Evolutionary conservation across 2,113 vertebrate species (phyloP), one percentile per base, ranked within the genome.

Genomic region (Perca schrenkii): DNA sequence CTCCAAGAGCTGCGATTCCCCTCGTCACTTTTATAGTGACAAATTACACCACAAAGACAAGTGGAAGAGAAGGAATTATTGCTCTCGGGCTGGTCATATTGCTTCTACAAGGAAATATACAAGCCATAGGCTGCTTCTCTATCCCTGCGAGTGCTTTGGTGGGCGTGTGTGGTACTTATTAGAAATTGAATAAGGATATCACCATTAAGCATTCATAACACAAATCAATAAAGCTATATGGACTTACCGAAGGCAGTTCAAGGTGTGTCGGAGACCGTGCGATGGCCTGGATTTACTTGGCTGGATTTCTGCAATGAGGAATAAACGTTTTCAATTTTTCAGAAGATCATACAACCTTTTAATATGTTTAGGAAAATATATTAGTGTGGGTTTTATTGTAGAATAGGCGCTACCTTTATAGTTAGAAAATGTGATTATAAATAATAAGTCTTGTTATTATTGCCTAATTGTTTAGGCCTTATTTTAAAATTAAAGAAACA

Each of bases 211-310:
- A 82, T 86, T 93, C 91, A 92, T 90, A 92, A 90, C 81, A 90
- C 78, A 93, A 93, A 94, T 94, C 93, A 93, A 94, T 92, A 93
- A 92, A 92, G 89, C 93, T 88, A 84, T 89, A 89, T 94, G 80
- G 86, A 93, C 95, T 95, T 88, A 96, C 95, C 94, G 88, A 80
- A 81, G 85, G 86, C 90, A 82, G 90, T 75, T 83, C 83, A 89
- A 81, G 91, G 89, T 92, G 88, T 91, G 82, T 83, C 28, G 70
- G 80, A 82, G 89, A 90, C 88, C 82, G 80, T 11, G 74, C 83
- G 80, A 74, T 80, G 85, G 75, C 82, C 86, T 79, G 87, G 61
- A 65, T 90, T 92, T 84, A 95, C 90, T 92, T 72, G 74, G 70
- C 72, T 62, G 90, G 82, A 92, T 81, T 85, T 93, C 94, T 95